Evolutionary conservation across 2,888 invertebrate species (phyloP).

Genomic region (Brachylomia viminalis): DNA sequence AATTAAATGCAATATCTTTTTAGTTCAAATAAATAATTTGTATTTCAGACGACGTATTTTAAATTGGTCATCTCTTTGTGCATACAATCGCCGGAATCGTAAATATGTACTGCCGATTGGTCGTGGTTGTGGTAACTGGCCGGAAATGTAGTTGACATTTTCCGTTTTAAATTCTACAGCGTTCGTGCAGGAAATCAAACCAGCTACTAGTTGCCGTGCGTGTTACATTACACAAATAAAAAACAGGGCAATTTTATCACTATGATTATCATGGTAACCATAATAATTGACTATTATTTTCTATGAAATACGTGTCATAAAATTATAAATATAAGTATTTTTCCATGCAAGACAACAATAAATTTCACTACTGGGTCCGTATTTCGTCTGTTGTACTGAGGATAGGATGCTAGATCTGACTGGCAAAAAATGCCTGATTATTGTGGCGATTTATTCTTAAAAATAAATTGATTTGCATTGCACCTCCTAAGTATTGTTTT

Average conservation of each 20-base stretch:
- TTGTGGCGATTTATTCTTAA: neutral
- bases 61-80: neutral
- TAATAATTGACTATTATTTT: neutral
- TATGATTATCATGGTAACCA: neutral
- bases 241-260: slow-evolving; percentile 22
- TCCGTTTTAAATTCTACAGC: slow-evolving; percentile 47
- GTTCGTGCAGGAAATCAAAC: slow-evolving; percentile 67
- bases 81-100: slow-evolving; percentile 9
- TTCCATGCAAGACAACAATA: neutral
- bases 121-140: slow-evolving; percentile 31
- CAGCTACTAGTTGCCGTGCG: slow-evolving; percentile 32
- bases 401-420: neutral
- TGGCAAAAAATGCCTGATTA: neutral
- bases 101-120: slow-evolving; percentile 25
- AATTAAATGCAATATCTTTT: too few relatives aligned
- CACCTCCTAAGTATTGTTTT: slow-evolving; percentile 12
- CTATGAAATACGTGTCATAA: neutral
- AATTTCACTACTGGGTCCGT: neutral
- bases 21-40: neutral
- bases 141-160: slow-evolving; percentile 57
- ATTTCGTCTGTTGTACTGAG: neutral
- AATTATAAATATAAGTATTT: neutral
- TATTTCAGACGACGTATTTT: neutral
- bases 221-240: slow-evolving; percentile 29
- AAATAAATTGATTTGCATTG: neutral